These are phyloP conservation scores for Caenorhabditis sp. DNA, from an alignment of 2,888 invertebrate genomes.

Conservation along the genomic window DNA sequence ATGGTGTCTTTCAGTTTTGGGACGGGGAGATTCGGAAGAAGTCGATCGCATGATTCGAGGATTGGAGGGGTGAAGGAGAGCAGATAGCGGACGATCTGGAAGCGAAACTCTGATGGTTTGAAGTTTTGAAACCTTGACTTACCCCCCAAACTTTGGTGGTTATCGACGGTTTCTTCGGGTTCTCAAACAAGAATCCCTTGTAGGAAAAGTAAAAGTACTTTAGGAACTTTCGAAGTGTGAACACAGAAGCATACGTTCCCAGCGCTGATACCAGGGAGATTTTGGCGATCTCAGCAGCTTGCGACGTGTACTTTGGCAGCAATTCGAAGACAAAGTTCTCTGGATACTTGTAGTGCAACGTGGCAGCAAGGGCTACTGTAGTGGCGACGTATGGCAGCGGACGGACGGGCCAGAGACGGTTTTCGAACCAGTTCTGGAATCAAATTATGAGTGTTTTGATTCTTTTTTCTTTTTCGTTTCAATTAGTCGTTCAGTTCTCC, in stretches of 20 bases:
- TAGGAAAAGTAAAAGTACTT: conserved; percentile 78
- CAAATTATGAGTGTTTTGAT: background rate
- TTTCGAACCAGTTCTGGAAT: conserved; percentile 70
- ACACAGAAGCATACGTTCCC: conserved; percentile 51
- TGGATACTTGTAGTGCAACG: conserved; percentile 57
- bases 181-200: conserved; percentile 79
- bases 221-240: conserved; percentile 72
- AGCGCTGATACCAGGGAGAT: conserved; percentile 36
- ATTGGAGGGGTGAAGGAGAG: conserved; percentile 69
- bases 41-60: conserved; percentile 74
- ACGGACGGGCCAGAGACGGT: conserved; percentile 68
- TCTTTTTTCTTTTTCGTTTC: background rate
- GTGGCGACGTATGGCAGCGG: conserved; percentile 63
- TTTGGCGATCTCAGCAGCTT: conserved; percentile 45
- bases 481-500: background rate
- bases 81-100: conserved; percentile 66
- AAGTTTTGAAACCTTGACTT: conserved; percentile 47
- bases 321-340: conserved; percentile 44
- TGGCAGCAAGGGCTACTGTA: conserved; percentile 58
- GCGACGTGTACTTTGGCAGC: conserved; percentile 44
- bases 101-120: background rate
- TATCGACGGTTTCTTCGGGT: conserved; percentile 76
- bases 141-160: conserved; percentile 80
- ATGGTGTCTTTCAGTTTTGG: conserved; percentile 76
- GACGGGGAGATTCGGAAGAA: conserved; percentile 77